phyloP scores from a whole-genome alignment of 2,113 vertebrate genomes.

The Tetraodon nigroviridis region DNA sequence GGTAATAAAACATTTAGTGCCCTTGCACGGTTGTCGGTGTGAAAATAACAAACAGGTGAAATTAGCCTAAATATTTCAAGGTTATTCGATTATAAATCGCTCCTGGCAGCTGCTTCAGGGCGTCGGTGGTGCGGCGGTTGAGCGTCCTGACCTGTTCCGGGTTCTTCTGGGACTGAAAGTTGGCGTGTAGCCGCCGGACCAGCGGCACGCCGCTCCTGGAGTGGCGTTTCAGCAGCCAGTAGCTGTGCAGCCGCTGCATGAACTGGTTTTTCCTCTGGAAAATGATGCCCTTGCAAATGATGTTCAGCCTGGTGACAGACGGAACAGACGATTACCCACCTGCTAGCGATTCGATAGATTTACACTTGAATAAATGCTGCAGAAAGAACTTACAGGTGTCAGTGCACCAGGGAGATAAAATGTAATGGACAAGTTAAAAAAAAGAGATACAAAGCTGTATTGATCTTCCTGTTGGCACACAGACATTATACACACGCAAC shows the following conservation, averaged over 20 bases:
- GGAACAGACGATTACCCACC: constrained; percentile 5
- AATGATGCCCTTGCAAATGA: constrained; percentile 88
- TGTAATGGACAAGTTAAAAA: too few relatives aligned
- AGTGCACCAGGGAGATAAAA: too few relatives aligned
- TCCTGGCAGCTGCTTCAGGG: background rate
- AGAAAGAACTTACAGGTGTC: too few relatives aligned
- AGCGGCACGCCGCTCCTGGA: constrained; percentile 92
- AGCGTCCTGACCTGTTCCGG: constrained; percentile 80
- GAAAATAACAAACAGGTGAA: too few relatives aligned
- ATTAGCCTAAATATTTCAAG: too few relatives aligned
- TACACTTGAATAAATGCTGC: background rate
- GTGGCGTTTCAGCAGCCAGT: constrained; percentile 95
- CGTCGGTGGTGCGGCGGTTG: background rate
- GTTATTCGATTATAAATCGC: too few relatives aligned
- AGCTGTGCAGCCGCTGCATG: constrained; percentile 93
- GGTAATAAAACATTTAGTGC: too few relatives aligned
- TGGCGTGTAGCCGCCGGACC: constrained; percentile 86
- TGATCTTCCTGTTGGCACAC: too few relatives aligned
- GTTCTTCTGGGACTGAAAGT: constrained; percentile 84
- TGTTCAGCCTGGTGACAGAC: constrained; percentile 81
- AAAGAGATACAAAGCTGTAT: too few relatives aligned
- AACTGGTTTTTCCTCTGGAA: constrained; percentile 95
- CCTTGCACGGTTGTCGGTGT: too few relatives aligned
- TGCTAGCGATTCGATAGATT: background rate
- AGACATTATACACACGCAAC: too few relatives aligned